Percentiles rank a stretch among this genome's conserved stretches.
phyloP scores from a whole-genome alignment of 2,797 vertebrate genomes.

The Linurgus olivaceus region DNA sequence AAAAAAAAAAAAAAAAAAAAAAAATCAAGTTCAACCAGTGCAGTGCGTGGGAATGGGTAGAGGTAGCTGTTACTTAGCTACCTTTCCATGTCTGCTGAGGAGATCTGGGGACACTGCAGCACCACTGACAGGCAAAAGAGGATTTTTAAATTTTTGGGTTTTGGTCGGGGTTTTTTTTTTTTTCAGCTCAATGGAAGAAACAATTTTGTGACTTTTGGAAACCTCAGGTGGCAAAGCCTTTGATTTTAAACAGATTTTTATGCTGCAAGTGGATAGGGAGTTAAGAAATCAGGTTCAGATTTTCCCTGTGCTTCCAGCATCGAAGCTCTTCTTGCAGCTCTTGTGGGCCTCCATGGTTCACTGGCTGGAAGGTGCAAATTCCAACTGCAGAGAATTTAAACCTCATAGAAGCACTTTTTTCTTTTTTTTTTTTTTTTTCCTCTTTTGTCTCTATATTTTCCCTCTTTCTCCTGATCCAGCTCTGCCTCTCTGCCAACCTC shows the following conservation, averaged over 20 bases:
- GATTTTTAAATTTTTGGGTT: not conserved
- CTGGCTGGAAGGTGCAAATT: not conserved
- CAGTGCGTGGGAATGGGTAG: conserved; percentile 34
- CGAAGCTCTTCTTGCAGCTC: not conserved
- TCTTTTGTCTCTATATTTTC: not conserved
- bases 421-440: not conserved
- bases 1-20: not conserved
- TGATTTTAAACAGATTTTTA: not conserved
- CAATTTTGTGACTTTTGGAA: not conserved
- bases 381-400: not conserved
- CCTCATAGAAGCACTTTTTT: not conserved
- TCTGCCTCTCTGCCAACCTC: not conserved
- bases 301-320: not conserved
- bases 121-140: not conserved
- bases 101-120: conserved; percentile 26
- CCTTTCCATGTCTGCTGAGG: not conserved
- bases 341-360: accelerated
- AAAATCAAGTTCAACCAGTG: not conserved
- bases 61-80: conserved; percentile 39
- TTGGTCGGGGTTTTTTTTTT: accelerated
- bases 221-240: not conserved
- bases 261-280: not conserved
- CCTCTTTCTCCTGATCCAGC: not conserved
- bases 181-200: not conserved
- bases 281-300: not conserved